Base-by-base conservation (phyloP, 1,140 invertebrate species). In the Coenobita brevimanus region DNA sequence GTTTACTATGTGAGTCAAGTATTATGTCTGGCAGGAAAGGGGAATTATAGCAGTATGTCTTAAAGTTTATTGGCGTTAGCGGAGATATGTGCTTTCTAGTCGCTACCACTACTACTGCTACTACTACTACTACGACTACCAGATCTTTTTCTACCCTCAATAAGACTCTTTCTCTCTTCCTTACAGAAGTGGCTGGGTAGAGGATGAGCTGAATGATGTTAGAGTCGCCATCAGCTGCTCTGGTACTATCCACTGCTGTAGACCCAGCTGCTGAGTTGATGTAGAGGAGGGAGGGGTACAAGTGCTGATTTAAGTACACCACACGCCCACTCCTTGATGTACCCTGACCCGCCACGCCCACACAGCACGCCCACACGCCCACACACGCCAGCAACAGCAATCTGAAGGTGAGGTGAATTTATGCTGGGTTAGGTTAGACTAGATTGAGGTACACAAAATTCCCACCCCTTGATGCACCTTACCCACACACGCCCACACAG, bases 151-250 rank as follows among this genome's bases (percentile, higher is more conserved):
- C n/a, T n/a, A n/a, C n/a, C n/a, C n/a, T n/a, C n/a, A n/a, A n/a
- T n/a, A n/a, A n/a, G n/a, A n/a, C n/a, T n/a, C n/a, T n/a, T n/a
- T n/a, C n/a, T n/a, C n/a, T n/a, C n/a, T n/a, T n/a, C n/a, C 84
- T 38, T 24, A 87, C 84, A 8, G n/a, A 24, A 43, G 76, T 60
- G 21, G 78, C 24, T 21, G 89, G 89, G 27, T 89, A 82, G 13
- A 89, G 67, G 41, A 87, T 86, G 27, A 89, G 50, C 50, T 89
- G 83, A 57, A 89, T 76, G 83, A 89, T 76, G 50, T 89, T 69
- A 4, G 87, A 89, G 38, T 78, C 71, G 0, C 21, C 15, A 0
- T 27, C 8, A 21, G 41, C 24, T 24, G 60, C 24, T 41, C 75
- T 79, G 0, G 30, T 36, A 30, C 24, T 46, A 6, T 30, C 67